Percentiles rank a stretch among this genome's conserved stretches.
These are phyloP conservation scores for Aplocera efformata DNA, from an alignment of 2,888 invertebrate genomes.

Conservation along the genomic window DNA sequence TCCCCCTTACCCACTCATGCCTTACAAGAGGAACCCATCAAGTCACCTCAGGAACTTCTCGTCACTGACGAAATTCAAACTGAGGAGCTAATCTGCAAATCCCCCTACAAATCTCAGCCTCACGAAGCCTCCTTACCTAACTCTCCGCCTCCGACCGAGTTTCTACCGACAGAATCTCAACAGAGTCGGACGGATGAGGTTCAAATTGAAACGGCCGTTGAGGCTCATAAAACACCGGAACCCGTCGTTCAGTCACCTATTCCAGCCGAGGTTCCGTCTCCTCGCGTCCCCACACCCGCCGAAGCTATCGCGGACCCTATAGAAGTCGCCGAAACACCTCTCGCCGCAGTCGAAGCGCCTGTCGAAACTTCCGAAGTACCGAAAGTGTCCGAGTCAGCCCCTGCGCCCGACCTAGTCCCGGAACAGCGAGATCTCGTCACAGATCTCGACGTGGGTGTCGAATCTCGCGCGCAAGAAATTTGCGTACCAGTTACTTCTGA, in stretches of 20 bases:
- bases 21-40: too few relatives aligned
- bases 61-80: too few relatives aligned
- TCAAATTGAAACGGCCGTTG: conserved; percentile 29
- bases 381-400: conserved; percentile 30
- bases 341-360: background rate
- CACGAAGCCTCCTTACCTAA: conserved; percentile 22
- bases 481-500: conserved; percentile 69
- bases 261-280: conserved; percentile 21
- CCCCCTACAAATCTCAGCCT: conserved; percentile 20
- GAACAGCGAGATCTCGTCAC: conserved; percentile 59
- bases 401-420: conserved; percentile 62
- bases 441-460: conserved; percentile 64
- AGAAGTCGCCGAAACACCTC: background rate
- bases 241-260: conserved; percentile 26
- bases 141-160: conserved; percentile 19
- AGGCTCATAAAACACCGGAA: conserved; percentile 28
- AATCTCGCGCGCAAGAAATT: conserved; percentile 70
- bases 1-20: conserved; percentile 23
- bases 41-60: too few relatives aligned
- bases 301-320: conserved; percentile 23
- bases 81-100: conserved; percentile 7
- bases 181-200: conserved; percentile 21
- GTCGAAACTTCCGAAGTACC: background rate
- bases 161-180: conserved; percentile 21
- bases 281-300: conserved; percentile 30